Conservation (phyloP, 2,888 invertebrate species). For the Meta bourneti region DNA sequence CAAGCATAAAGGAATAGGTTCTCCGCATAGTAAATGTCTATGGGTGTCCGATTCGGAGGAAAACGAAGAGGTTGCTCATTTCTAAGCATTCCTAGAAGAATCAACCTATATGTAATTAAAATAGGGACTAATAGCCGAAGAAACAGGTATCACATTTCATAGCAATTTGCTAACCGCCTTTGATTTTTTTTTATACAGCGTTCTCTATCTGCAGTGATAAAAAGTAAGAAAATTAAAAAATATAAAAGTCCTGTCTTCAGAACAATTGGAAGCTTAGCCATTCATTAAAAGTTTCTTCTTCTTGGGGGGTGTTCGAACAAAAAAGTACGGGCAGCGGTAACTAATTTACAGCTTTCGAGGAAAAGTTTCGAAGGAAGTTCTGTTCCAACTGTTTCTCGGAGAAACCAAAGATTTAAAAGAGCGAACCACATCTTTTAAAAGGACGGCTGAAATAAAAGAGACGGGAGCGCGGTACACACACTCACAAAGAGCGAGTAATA, state of each 20-base stretch:
- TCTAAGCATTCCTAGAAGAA: neutral
- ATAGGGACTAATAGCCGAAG: neutral
- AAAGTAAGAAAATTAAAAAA: constrained; percentile 4
- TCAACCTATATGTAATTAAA: neutral
- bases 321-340: constrained; percentile 55
- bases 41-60: too few relatives aligned
- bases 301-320: constrained; percentile 43
- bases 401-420: constrained; percentile 69
- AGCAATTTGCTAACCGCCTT: neutral
- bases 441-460: constrained; percentile 22
- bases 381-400: constrained; percentile 26
- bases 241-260: constrained; percentile 27
- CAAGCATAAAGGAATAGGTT: too few relatives aligned
- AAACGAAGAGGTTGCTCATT: too few relatives aligned
- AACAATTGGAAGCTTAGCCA: constrained; percentile 60
- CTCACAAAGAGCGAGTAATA: constrained; percentile 60
- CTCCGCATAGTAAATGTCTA: too few relatives aligned
- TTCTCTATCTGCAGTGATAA: neutral
- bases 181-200: neutral
- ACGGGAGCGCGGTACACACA: neutral
- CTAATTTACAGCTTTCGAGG: constrained; percentile 68
- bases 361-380: constrained; percentile 61
- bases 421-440: constrained; percentile 64
- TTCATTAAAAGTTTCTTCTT: constrained; percentile 68
- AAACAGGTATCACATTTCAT: neutral